Evolutionary conservation across 2,888 invertebrate species (phyloP).

Genomic region (Gastrophysa polygoni): DNA sequence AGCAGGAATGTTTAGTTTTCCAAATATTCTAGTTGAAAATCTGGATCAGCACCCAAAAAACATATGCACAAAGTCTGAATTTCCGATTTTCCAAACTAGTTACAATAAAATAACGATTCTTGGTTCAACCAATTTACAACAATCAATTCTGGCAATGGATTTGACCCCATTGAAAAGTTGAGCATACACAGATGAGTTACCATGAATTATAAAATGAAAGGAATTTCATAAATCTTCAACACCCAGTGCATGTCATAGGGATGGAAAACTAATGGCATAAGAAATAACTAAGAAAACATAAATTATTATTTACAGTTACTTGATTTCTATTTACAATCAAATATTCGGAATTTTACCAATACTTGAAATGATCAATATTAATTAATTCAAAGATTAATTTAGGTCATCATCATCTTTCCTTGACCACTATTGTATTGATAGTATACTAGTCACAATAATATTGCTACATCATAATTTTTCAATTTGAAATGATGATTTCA

Average conservation of each 20-base stretch:
- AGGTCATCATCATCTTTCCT: too few species aligned
- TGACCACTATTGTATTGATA: too few species aligned
- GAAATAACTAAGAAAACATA: background rate
- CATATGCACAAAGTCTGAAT: constrained; percentile 5
- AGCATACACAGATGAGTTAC: background rate
- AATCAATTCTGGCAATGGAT: background rate
- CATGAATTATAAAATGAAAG: background rate
- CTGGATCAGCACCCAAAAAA: constrained; percentile 13
- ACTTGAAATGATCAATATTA: too few species aligned
- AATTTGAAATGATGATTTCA: too few species aligned
- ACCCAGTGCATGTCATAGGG: background rate
- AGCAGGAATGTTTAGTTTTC: constrained; percentile 57
- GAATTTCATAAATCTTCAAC: background rate
- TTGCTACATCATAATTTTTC: too few species aligned
- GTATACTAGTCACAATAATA: too few species aligned
- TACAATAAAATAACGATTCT: background rate
- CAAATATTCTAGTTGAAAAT: constrained; percentile 23
- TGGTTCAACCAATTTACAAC: background rate
- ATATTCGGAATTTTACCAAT: background rate
- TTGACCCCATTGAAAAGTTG: background rate
- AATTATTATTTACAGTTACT: background rate
- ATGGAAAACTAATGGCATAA: background rate
- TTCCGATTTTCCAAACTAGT: constrained; percentile 4
- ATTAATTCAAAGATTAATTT: too few species aligned
- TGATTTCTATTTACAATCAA: background rate